A percentile compares a stretch with the other conserved stretches of the same genome.
phyloP scores from a whole-genome alignment of 2,113 vertebrate genomes.

The Cynocephalus volans region DNA sequence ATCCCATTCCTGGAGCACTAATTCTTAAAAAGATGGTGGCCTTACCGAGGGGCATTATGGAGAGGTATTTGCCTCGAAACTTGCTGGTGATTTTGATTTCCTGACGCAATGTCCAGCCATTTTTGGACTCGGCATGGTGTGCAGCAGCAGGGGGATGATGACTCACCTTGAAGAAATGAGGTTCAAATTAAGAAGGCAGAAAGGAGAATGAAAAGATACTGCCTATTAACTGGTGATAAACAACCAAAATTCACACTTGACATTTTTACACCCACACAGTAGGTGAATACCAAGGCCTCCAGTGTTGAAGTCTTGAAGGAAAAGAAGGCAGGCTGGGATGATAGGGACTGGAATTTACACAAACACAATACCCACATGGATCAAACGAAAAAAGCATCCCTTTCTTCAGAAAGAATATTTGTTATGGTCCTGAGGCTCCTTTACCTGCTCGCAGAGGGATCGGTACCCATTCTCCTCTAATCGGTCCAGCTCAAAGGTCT shows the following conservation, averaged over 20 bases:
- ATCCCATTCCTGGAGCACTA: background rate
- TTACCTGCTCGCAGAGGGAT: slow-evolving; percentile 97
- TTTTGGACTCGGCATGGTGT: slow-evolving; percentile 95
- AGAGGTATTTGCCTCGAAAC: slow-evolving; percentile 99
- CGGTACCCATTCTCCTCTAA: slow-evolving; percentile 95
- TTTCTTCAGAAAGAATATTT: background rate
- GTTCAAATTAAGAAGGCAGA: background rate
- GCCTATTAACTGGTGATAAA: background rate
- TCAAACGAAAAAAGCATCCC: background rate
- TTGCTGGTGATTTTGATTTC: slow-evolving; percentile 99
- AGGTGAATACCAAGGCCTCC: background rate
- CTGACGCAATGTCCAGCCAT: slow-evolving; percentile 96
- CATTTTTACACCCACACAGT: background rate
- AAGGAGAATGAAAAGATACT: background rate
- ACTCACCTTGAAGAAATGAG: slow-evolving; percentile 92
- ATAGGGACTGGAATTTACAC: background rate
- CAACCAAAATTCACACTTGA: background rate
- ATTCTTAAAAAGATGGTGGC: background rate
- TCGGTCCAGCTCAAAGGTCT: slow-evolving; percentile 97
- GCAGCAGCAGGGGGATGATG: slow-evolving; percentile 98
- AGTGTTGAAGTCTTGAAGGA: background rate
- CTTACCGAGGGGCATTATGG: slow-evolving; percentile 98
- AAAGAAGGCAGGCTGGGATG: background rate
- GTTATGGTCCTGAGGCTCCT: background rate
- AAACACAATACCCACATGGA: background rate